phyloP scores from a whole-genome alignment of 2,113 vertebrate genomes.

The Daubentonia madagascariensis region DNA sequence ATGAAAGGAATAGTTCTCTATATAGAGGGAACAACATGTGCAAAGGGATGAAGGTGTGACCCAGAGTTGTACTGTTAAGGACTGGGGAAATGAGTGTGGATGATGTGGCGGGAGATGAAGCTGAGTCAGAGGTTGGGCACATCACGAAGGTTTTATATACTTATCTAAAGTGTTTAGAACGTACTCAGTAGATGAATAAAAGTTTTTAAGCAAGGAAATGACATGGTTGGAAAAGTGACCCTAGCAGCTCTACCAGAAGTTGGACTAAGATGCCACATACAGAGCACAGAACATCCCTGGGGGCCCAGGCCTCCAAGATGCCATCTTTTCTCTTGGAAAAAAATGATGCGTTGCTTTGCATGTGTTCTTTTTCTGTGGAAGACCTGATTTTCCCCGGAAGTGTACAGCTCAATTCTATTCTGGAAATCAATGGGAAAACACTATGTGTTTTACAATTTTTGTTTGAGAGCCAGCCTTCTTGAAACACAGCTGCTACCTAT shows the following conservation, averaged over 20 bases:
- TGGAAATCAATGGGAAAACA: neutral
- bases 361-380: neutral
- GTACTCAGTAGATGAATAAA: neutral
- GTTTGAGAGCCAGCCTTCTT: neutral
- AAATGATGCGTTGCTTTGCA: neutral
- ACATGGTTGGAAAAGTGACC: neutral
- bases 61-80: neutral
- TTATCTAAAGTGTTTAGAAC: neutral
- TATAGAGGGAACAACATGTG: neutral
- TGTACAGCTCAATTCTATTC: neutral
- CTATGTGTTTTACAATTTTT: neutral
- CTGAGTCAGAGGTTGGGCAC: neutral
- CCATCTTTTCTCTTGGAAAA: neutral
- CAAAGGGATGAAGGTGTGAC: neutral
- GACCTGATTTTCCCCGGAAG: neutral
- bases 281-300: neutral
- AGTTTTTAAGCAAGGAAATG: neutral
- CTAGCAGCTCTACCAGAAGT: neutral
- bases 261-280: accelerated
- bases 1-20: neutral
- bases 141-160: neutral
- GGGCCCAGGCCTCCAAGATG: neutral
- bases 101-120: neutral
- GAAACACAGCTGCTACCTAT: neutral
- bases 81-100: neutral